Base-by-base conservation (phyloP, 2,113 vertebrate genomes). In the Mellivora capensis region DNA sequence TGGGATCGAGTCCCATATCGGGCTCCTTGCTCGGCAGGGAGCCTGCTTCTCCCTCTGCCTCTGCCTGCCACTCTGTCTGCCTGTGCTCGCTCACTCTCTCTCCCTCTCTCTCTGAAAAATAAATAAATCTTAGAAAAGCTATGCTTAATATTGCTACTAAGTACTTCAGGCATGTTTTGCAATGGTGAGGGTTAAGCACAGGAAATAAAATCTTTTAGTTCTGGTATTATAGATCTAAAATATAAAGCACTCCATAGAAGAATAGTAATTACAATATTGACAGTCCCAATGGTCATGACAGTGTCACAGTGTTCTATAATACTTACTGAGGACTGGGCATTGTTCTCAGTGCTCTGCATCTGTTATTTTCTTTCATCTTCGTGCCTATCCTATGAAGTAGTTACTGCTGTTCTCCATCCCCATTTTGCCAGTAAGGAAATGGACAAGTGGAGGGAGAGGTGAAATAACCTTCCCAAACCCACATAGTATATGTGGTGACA, bases 131-230 rank as follows among this genome's bases (percentile, higher is more conserved):
- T n/a, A 77, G 23, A 85, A 85, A 81, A 76, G 21, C 0, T 82
- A 2, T 71, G 21, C 47, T 94, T 69, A 57, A 44, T 71, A 18
- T 21, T 71, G 4, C 37, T 81, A 61, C 44, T 61, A 77, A 27
- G 23, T 59, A 57, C 47, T 71, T 4, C 6, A 5, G 34, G 25
- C 3, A 3, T 39, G 10, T 85, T 95, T 92, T 72, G 6, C 6
- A 31, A 31, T 77, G 29, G 42, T 95, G 72, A 83, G 42, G 31
- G 29, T n/a, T 87, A 83, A 80, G 44, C 64, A 67, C 67, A 76
- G 49, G 37, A 84, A 52, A 77, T 42, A 11, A 13, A 25, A 42
- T 57, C 69, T 90, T 93, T 90, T 74, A 29, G 15, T 89, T 87
- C 21, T 67, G 10, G 23, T 37, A 20, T 44, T 87, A 61, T 0